Evolutionary conservation across 2,113 vertebrate species (phyloP).

Genomic region (Chloroceryle aenea): DNA sequence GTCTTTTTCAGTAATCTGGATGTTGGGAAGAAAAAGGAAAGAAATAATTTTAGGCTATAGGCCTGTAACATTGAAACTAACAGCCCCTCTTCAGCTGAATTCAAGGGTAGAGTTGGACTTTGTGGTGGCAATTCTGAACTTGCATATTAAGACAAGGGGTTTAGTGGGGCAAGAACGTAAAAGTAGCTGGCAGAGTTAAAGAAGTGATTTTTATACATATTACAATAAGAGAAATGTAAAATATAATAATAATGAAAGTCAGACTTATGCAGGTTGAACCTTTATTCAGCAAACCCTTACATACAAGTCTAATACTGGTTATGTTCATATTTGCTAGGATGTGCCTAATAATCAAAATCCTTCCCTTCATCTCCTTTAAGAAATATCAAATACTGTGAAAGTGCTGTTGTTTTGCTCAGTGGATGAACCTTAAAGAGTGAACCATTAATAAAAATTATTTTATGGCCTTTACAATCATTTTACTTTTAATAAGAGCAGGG

Average conservation of each 20-base stretch:
- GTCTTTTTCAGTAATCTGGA: conserved; percentile 1
- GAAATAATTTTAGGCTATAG: background rate
- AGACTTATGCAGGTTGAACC: background rate
- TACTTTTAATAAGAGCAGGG: background rate
- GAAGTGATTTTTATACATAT: background rate
- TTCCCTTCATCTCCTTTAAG: background rate
- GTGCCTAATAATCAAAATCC: background rate
- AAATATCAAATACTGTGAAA: background rate
- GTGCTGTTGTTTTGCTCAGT: background rate
- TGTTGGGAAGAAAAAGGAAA: background rate
- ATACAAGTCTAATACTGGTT: accelerated
- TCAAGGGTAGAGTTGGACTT: background rate
- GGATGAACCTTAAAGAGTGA: background rate
- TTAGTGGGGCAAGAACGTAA: background rate
- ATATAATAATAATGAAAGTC: background rate
- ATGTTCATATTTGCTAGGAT: background rate
- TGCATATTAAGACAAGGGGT: background rate
- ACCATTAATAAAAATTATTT: conserved; percentile 13
- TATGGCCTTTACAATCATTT: conserved; percentile 21
- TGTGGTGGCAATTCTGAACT: background rate
- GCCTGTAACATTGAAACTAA: background rate
- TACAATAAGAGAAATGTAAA: background rate
- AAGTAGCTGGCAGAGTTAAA: background rate
- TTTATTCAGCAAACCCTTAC: background rate
- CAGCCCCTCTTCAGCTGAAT: background rate